Base-by-base conservation (phyloP, 2,113 vertebrate species). In the Meriones unguiculatus region DNA sequence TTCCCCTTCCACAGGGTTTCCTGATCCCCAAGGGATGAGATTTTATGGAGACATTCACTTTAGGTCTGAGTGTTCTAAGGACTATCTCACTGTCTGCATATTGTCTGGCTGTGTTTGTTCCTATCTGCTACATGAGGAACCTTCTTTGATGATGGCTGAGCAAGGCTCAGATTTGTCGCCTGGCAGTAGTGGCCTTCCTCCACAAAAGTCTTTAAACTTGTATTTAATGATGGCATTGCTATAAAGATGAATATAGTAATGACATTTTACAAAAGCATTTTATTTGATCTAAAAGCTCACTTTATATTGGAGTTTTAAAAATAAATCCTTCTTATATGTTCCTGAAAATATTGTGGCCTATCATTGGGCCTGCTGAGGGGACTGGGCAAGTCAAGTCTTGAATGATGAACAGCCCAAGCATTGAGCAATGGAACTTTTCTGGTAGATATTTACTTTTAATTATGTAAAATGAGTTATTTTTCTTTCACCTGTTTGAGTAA, bases 401-500 rank as follows among this genome's bases (percentile, higher is more conserved):
- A 69, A 62, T 73, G 17, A 67, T 73, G 17, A 89, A 76, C 64
- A 41, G 30, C n/a, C 67, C 85, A 65, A 80, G 85, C 86, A 87
- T 91, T 91, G 35, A 75, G 75, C 92, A 97, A 80, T 77, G 38
- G 82, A 90, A 92, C 38, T 89, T 50, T 70, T 90, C 54, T 92
- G 65, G 81, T 18, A 82, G 90, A 92, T 80, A 77, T 86, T 95
- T 94, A 72, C 93, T 38, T 81, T 95, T 90, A 90, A 76, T 89
- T 67, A 85, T 3, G 57, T 92, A 93, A 90, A n/a, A n/a, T 89
- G 50, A 92, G 28, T 78, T 87, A 92, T 35, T n/a, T 80, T 90
- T 91, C 64, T 87, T 93, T 97, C 50, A 92, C 92, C 85, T 95
- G 25, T 92, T 92, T 94, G 77, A 96, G 30, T 84, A 96, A 91